Evolutionary conservation across 2,113 vertebrate genomes (phyloP).

Genomic region (Gallinago undulata): DNA sequence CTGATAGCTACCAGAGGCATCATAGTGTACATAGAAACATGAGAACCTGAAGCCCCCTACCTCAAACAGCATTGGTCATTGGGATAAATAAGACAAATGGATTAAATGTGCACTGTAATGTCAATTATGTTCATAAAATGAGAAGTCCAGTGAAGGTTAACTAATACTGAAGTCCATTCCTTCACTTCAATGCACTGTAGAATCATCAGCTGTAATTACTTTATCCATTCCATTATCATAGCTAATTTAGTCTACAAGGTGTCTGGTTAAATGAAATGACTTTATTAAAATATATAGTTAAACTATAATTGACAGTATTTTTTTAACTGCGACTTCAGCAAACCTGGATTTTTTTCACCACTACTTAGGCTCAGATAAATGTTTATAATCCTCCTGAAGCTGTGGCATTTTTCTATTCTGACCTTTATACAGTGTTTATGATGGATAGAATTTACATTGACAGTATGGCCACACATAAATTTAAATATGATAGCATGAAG

Average conservation of each 20-base stretch:
- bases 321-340: background rate
- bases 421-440: background rate
- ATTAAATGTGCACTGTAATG: background rate
- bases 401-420: background rate
- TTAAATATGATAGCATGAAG: background rate
- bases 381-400: background rate
- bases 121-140: background rate
- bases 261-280: background rate
- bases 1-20: background rate
- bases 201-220: background rate
- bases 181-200: background rate
- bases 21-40: background rate
- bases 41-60: background rate
- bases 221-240: background rate
- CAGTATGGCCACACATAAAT: background rate
- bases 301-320: background rate
- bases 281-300: background rate
- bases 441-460: background rate
- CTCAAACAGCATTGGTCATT: background rate
- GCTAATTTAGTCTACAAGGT: background rate
- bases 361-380: background rate
- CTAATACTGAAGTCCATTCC: background rate
- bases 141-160: background rate
- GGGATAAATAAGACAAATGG: background rate
- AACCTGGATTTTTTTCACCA: background rate